A percentile compares a stretch with the other conserved stretches of the same genome.
phyloP scores from a whole-genome alignment of 2,888 invertebrate genomes.

The Eupithecia pulchellata region DNA sequence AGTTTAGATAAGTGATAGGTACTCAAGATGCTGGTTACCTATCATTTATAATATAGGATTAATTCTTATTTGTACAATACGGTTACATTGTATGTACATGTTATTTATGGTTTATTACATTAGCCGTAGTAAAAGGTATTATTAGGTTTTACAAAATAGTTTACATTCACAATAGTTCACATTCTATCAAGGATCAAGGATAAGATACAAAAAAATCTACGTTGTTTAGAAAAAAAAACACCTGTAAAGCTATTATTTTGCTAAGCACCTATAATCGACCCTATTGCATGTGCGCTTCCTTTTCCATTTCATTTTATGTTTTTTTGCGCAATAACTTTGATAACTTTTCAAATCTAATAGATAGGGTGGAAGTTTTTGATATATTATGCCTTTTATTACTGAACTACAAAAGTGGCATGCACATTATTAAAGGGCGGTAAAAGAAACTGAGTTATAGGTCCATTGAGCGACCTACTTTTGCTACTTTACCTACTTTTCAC shows the following conservation, averaged over 20 bases:
- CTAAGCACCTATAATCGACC: background rate
- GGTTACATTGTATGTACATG: too few species aligned
- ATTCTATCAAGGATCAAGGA: too few species aligned
- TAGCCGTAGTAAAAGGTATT: too few species aligned
- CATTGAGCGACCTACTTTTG: slow-evolving; percentile 33
- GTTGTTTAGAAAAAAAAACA: background rate
- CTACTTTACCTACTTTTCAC: slow-evolving; percentile 34
- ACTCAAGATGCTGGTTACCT: too few species aligned
- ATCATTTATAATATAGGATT: too few species aligned
- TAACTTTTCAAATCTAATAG: slow-evolving; percentile 22
- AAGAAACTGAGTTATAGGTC: slow-evolving; percentile 31
- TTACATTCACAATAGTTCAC: too few species aligned
- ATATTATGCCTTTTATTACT: slow-evolving; percentile 18
- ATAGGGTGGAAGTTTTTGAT: slow-evolving; percentile 24
- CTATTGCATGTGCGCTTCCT: slow-evolving; percentile 3
- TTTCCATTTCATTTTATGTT: slow-evolving; percentile 19
- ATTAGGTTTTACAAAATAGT: too few species aligned
- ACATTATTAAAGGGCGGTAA: slow-evolving; percentile 33
- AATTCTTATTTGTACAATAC: too few species aligned
- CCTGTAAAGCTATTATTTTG: background rate
- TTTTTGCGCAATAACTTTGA: slow-evolving; percentile 19
- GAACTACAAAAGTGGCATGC: slow-evolving; percentile 9
- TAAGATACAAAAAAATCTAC: too few species aligned
- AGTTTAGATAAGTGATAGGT: too few species aligned
- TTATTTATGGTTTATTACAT: too few species aligned